phyloP scores from a whole-genome alignment of 2,113 vertebrate species.

The Microtus pennsylvanicus region DNA sequence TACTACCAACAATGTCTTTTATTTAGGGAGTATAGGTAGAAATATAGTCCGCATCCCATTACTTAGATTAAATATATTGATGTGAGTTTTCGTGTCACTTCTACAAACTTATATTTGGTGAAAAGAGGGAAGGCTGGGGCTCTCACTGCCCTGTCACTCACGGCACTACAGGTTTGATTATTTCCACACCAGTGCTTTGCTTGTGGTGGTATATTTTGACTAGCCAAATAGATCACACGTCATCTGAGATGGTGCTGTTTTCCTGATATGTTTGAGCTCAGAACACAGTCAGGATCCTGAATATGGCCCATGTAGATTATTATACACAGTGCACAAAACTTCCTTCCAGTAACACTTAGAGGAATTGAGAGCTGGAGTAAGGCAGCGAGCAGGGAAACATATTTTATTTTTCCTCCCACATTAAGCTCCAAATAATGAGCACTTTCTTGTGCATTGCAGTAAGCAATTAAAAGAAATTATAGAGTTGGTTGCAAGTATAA shows the following conservation, averaged over 20 bases:
- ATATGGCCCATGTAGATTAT: slow-evolving; percentile 34
- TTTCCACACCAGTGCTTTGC: background rate
- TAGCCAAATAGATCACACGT: slow-evolving; percentile 1
- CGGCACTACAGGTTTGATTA: background rate
- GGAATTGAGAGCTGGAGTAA: background rate
- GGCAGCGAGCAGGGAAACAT: background rate
- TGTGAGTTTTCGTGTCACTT: background rate
- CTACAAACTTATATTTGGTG: background rate
- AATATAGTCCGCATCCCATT: background rate
- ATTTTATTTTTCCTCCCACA: slow-evolving; percentile 66
- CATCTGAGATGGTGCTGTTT: slow-evolving; percentile 58
- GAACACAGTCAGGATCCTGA: slow-evolving; percentile 32
- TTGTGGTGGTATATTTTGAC: slow-evolving; percentile 31
- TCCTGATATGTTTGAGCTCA: slow-evolving; percentile 41
- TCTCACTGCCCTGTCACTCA: background rate
- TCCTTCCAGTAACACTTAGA: slow-evolving; percentile 33
- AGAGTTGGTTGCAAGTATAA: slow-evolving; percentile 82
- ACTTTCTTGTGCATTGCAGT: slow-evolving; percentile 75
- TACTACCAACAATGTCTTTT: background rate
- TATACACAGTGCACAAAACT: background rate
- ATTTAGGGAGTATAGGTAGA: background rate
- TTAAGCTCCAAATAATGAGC: slow-evolving; percentile 64
- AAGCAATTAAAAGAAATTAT: slow-evolving; percentile 87
- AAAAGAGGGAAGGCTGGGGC: background rate
- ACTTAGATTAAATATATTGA: background rate